phyloP scores from a whole-genome alignment of 1,140 invertebrate genomes.

The Leptonema lineaticorne region DNA sequence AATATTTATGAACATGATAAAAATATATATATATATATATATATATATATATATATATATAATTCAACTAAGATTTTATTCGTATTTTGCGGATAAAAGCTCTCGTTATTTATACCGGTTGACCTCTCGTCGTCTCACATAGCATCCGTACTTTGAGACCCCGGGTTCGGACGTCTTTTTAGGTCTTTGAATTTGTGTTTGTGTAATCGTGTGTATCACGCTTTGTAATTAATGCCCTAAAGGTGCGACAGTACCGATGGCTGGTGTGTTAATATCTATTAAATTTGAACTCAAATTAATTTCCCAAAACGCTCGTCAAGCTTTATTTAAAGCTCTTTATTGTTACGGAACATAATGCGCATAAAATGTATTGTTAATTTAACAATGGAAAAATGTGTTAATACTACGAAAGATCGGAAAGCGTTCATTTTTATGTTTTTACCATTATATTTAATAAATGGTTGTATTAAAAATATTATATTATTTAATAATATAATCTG shows the following conservation, averaged over 20 bases:
- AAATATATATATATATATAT: conserved; percentile 1
- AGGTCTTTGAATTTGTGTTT: neutral
- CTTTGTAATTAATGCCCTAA: conserved; percentile 5
- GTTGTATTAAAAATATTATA: too few relatives aligned
- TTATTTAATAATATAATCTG: too few relatives aligned
- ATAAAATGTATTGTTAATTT: neutral
- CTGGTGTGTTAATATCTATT: conserved; percentile 4
- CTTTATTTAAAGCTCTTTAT: neutral
- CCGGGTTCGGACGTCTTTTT: neutral
- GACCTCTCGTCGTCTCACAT: too few relatives aligned
- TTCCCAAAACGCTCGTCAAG: neutral
- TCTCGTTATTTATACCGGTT: too few relatives aligned
- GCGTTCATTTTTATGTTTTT: too few relatives aligned
- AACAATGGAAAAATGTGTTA: too few relatives aligned
- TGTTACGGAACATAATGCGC: neutral
- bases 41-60: neutral
- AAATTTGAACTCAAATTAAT: conserved; percentile 5
- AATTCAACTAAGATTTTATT: neutral
- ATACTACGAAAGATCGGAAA: too few relatives aligned
- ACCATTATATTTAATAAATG: too few relatives aligned
- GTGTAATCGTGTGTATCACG: conserved; percentile 11
- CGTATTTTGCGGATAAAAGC: too few relatives aligned
- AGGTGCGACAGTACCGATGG: neutral
- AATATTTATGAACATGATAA: too few relatives aligned
- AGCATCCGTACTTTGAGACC: too few relatives aligned